phyloP scores from a whole-genome alignment of 2,888 invertebrate genomes.

The Pecten maximus region DNA sequence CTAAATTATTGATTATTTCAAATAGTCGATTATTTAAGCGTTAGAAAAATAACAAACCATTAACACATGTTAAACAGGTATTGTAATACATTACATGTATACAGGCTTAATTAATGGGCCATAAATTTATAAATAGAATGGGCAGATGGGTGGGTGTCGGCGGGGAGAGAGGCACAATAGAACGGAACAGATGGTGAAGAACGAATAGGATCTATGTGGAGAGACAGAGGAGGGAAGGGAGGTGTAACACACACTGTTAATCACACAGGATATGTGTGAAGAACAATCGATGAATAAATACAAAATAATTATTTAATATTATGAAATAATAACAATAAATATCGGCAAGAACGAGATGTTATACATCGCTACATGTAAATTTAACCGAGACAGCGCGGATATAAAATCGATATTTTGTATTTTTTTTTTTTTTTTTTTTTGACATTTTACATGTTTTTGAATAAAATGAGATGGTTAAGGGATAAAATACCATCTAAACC shows the following conservation, averaged over 20 bases:
- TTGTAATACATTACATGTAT: neutral
- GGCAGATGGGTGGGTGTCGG: conserved; percentile 26
- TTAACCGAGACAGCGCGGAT: neutral
- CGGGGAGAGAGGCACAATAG: neutral
- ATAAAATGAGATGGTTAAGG: no score
- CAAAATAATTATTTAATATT: neutral
- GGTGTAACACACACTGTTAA: conserved; percentile 12
- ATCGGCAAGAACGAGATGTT: neutral
- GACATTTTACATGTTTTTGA: neutral
- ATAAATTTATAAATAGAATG: neutral
- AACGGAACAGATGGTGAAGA: neutral
- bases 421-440: neutral
- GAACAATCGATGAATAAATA: conserved; percentile 22
- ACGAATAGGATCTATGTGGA: neutral
- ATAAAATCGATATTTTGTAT: neutral
- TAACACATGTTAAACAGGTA: neutral
- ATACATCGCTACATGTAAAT: neutral
- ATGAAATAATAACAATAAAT: neutral
- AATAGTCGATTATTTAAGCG: neutral
- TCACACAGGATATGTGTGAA: neutral
- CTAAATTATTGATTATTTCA: neutral
- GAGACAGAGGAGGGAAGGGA: neutral
- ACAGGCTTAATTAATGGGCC: neutral
- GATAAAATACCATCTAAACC: no score
- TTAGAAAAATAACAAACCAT: neutral